phyloP scores from a whole-genome alignment of 2,113 vertebrate species.

The Condylura cristata region DNA sequence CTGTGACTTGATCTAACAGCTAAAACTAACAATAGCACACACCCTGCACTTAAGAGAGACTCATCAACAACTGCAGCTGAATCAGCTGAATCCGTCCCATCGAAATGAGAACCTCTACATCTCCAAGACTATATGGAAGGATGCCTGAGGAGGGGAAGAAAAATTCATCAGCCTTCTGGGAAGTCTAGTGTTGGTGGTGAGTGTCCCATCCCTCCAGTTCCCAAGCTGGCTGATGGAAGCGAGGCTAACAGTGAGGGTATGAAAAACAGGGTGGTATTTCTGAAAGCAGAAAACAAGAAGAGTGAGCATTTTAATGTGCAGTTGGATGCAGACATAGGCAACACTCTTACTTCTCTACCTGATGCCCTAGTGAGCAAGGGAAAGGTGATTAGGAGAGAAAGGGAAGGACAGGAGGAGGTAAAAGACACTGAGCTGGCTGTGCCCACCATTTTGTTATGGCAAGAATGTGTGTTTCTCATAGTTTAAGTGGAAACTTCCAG shows the following conservation, averaged over 20 bases:
- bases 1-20: not conserved
- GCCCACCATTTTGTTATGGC: not conserved
- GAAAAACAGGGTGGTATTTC: not conserved
- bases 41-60: not conserved
- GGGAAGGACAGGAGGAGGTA: not conserved
- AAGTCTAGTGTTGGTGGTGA: not conserved
- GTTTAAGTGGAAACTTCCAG: not conserved
- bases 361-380: too few relatives aligned
- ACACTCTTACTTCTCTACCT: not conserved
- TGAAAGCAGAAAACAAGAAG: not conserved
- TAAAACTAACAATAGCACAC: not conserved
- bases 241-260: not conserved
- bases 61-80: not conserved
- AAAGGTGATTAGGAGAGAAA: not conserved
- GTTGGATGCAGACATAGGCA: too few relatives aligned
- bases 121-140: not conserved
- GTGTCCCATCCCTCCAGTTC: not conserved
- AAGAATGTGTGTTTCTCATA: not conserved
- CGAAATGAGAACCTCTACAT: not conserved
- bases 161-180: not conserved
- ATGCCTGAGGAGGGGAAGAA: not conserved
- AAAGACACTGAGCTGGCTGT: too few relatives aligned
- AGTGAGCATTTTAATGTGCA: not conserved
- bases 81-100: not conserved
- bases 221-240: accelerated